Conservation (phyloP, 2,113 vertebrate species). For the Nothoprocta pentlandii region DNA sequence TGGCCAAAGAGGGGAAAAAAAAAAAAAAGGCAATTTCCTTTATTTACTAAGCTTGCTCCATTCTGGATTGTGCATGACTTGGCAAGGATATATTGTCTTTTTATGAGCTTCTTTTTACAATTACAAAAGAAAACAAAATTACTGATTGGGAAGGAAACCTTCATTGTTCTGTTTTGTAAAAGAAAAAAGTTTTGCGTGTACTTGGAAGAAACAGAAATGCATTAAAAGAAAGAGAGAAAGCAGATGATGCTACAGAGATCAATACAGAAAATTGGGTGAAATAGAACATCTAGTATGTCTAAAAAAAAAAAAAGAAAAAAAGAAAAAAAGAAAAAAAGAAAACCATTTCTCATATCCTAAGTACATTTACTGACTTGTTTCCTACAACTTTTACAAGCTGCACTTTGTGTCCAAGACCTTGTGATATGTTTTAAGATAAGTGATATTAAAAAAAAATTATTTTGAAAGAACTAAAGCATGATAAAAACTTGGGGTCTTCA, state of each 20-base stretch:
- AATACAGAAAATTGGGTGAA: constrained; percentile 56
- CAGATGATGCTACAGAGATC: constrained; percentile 51
- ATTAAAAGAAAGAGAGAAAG: constrained; percentile 48
- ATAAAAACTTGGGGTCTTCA: neutral
- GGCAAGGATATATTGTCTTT: constrained; percentile 71
- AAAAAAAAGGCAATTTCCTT: constrained; percentile 61
- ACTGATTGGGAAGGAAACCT: constrained; percentile 51
- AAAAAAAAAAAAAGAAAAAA: neutral
- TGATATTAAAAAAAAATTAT: neutral
- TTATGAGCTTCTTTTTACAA: constrained; percentile 62
- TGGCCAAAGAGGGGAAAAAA: constrained; percentile 12
- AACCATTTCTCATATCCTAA: constrained; percentile 57
- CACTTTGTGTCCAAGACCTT: neutral
- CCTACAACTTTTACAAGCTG: neutral
- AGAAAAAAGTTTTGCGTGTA: constrained; percentile 15
- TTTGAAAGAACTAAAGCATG: neutral
- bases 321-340: constrained; percentile 1
- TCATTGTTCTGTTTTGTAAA: constrained; percentile 61
- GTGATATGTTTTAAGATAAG: neutral
- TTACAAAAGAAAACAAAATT: constrained; percentile 71
- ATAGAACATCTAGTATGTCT: constrained; percentile 33
- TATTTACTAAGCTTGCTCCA: constrained; percentile 67
- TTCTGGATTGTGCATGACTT: constrained; percentile 18
- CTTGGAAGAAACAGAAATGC: constrained; percentile 43
- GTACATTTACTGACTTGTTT: constrained; percentile 36